Evolutionary conservation across 2,797 vertebrate species (phyloP), one percentile per base, ranked within the genome.

Genomic region (Ataeniobius toweri): DNA sequence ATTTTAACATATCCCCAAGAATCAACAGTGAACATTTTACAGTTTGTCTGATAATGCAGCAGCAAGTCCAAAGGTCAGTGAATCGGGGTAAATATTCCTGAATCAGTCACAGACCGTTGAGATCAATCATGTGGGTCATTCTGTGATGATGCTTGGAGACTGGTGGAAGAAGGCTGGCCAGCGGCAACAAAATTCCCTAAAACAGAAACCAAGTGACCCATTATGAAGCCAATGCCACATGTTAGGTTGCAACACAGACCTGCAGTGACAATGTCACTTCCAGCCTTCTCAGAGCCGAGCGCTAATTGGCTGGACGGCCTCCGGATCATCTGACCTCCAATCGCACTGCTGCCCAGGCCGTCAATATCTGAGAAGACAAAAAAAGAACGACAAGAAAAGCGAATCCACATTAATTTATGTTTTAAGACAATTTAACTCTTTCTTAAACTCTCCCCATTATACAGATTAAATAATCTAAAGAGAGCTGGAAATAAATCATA

Each of bases 321-420:
- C 68, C 95, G 91, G 94, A 98, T 96, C 94, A 99, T 81, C 55
- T 99, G 98, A 59, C 98, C 97, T 41, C 98, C 98, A 2, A 99
- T 97, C 0, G 96, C 96, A 76, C 97, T 98, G 94, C 98, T 99
- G 85, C 97, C 98, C 90, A 99, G 94, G 28, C 98, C 98, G 2
- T 99, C 98, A 0, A 99, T 97, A 75, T 99, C 98, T 99, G 80
- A 82, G 24, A 44, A 0, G 2, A 74, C 12, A 18, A 48, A 71
- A 24, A 26, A 20, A 39, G 31, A 51, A 61, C 24, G 39, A 22
- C 9, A 13, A 53, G 8, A 28, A 50, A 53, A 12, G 2, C 1
- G 5, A 36, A 41, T 41, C 5, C 58, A 22, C 1, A 22, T 4
- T 8, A 53, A 65, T 65, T 3, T 20, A 39, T 31, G 28, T 55